phyloP scores from a whole-genome alignment of 2,888 invertebrate species.

The Heliconius cydno region DNA sequence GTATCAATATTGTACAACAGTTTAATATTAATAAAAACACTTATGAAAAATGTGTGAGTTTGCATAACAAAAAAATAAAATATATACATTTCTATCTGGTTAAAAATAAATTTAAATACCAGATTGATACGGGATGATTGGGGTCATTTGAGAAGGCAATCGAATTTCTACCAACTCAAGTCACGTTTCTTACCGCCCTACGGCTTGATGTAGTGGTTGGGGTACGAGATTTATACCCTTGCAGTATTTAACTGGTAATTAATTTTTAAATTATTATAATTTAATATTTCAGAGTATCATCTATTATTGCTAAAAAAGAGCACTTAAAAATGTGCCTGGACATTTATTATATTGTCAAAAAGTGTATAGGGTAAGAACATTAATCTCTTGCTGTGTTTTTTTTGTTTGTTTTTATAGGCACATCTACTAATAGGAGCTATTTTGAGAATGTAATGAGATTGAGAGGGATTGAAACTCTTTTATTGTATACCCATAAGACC shows the following conservation, averaged over 20 bases:
- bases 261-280: neutral
- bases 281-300: neutral
- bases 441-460: too few relatives aligned
- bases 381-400: too few relatives aligned
- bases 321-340: neutral
- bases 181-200: conserved; percentile 58
- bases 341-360: neutral
- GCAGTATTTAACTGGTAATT: neutral
- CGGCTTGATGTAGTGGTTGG: neutral
- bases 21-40: too few relatives aligned
- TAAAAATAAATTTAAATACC: conserved; percentile 72
- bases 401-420: too few relatives aligned
- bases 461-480: neutral
- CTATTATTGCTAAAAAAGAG: neutral
- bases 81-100: neutral
- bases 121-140: conserved; percentile 68
- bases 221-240: conserved; percentile 19
- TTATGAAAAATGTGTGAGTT: too few relatives aligned
- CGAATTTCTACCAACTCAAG: conserved; percentile 64
- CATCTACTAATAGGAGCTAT: too few relatives aligned
- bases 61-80: neutral
- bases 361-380: too few relatives aligned
- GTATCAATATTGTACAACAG: neutral
- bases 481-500: neutral
- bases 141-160: conserved; percentile 61